phyloP scores from a whole-genome alignment of 2,113 vertebrate genomes.

The Macrotus californicus region DNA sequence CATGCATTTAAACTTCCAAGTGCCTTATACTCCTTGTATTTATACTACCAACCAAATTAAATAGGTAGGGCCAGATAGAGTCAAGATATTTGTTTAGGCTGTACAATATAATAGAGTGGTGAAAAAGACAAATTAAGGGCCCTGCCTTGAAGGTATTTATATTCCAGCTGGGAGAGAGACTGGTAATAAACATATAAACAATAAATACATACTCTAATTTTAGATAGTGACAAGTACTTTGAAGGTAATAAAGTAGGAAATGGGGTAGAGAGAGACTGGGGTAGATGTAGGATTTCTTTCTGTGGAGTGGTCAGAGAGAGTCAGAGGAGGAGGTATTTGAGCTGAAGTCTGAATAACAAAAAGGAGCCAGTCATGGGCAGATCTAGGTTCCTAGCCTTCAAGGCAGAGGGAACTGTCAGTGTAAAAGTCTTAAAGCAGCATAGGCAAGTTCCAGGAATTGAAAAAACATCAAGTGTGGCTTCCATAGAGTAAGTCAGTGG shows the following conservation, averaged over 20 bases:
- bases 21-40: neutral
- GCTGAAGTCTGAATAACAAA: neutral
- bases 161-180: neutral
- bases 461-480: neutral
- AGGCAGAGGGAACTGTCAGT: neutral
- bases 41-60: slow-evolving; percentile 4
- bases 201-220: neutral
- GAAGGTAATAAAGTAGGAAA: neutral
- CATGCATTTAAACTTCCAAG: neutral
- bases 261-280: neutral
- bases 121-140: neutral
- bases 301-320: neutral
- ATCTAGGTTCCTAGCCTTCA: neutral
- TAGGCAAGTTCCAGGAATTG: neutral
- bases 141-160: neutral
- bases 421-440: neutral
- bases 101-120: neutral
- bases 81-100: neutral
- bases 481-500: neutral
- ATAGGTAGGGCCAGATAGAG: neutral
- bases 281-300: neutral
- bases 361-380: neutral
- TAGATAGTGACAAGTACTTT: neutral
- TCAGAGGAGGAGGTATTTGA: neutral
- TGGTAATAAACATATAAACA: neutral